A percentile compares a stretch with the other conserved stretches of the same genome.
Conservation (phyloP, 2,888 invertebrate species). For the Geotrupes spiniger region DNA sequence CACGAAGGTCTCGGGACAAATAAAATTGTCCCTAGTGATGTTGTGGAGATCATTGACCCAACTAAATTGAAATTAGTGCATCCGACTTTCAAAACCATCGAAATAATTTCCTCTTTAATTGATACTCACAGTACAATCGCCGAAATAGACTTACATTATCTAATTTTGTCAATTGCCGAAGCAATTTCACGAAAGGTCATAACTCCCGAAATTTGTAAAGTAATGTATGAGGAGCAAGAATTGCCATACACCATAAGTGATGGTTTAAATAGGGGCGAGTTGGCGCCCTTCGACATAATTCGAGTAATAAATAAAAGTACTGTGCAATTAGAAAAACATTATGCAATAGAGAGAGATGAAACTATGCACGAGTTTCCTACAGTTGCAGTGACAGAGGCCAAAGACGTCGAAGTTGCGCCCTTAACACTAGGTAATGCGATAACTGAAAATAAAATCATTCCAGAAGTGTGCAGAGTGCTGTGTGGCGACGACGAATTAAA, state of each 20-base stretch:
- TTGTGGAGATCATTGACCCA: conserved; percentile 64
- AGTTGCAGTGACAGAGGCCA: neutral
- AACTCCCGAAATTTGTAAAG: conserved; percentile 55
- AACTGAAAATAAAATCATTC: conserved; percentile 62
- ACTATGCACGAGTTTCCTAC: neutral
- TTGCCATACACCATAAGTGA: conserved; percentile 65
- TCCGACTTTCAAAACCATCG: conserved; percentile 20
- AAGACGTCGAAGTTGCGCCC: conserved; percentile 1
- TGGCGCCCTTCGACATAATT: conserved; percentile 65
- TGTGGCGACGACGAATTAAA: conserved; percentile 63
- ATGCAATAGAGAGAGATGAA: neutral
- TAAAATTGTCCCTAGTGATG: conserved; percentile 63
- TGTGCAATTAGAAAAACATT: conserved; percentile 43
- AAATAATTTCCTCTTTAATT: conserved; percentile 10
- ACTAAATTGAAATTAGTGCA: conserved; percentile 61
- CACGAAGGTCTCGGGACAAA: conserved; percentile 69
- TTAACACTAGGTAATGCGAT: conserved; percentile 54
- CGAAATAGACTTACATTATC: neutral
- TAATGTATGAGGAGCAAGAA: conserved; percentile 63
- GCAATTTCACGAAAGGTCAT: conserved; percentile 65
- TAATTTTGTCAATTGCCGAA: conserved; percentile 36
- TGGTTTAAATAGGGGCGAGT: conserved; percentile 67
- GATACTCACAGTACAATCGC: no score
- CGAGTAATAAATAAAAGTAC: conserved; percentile 64
- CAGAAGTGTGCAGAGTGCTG: conserved; percentile 54